phyloP scores from a whole-genome alignment of 1,140 invertebrate species.

The Nephotettix cincticeps region DNA sequence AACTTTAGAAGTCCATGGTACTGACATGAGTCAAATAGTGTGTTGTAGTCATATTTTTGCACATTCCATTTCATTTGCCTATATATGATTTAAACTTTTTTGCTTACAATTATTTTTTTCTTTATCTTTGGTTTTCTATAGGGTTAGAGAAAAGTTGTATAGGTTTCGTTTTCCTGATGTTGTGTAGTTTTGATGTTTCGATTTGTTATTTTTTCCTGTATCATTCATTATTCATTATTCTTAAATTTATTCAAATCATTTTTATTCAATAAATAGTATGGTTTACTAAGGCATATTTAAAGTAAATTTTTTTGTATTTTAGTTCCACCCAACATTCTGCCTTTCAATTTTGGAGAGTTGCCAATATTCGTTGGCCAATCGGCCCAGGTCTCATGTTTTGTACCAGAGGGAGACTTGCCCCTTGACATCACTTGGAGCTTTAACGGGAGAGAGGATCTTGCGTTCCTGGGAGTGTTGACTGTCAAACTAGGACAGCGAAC shows the following conservation, averaged over 20 bases:
- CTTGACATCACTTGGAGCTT: conserved; percentile 41
- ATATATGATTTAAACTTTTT: neutral
- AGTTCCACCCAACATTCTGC: conserved; percentile 51
- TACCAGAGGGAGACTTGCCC: conserved; percentile 46
- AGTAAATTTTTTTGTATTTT: conserved; percentile 28
- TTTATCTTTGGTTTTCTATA: conserved; percentile 5
- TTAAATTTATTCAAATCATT: no score
- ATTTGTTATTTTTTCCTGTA: no score
- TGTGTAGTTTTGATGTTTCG: no score
- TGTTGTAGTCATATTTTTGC: neutral
- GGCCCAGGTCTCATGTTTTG: conserved; percentile 39
- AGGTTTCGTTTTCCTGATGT: no score
- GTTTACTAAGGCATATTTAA: no score
- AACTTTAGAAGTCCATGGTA: conserved; percentile 36
- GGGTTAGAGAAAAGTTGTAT: neutral
- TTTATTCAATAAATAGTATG: no score
- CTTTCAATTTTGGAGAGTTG: conserved; percentile 52
- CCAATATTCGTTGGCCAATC: conserved; percentile 51
- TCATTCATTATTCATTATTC: no score
- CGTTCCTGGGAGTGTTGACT: conserved; percentile 38
- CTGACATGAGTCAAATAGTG: neutral
- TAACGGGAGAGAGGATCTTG: conserved; percentile 31
- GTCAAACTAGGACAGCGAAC: conserved; percentile 60
- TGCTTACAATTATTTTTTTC: neutral
- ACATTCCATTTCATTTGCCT: neutral